Conservation (phyloP, 2,888 invertebrate genomes). For the Rhodophaea formosa region DNA sequence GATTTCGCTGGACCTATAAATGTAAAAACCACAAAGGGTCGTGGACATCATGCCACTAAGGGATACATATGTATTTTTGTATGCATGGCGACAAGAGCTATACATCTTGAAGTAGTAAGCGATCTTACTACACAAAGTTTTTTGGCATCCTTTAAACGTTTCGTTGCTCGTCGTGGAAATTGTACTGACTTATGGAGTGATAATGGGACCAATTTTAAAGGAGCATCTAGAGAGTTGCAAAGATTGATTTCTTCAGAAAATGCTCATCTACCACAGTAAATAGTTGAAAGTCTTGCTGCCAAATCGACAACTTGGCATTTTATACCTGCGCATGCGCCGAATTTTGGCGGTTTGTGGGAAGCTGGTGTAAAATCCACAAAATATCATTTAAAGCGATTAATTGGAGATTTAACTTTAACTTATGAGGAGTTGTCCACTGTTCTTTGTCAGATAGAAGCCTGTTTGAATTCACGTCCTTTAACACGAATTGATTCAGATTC, state of each 20-base stretch:
- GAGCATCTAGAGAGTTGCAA: slow-evolving; percentile 14
- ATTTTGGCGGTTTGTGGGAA: slow-evolving; percentile 22
- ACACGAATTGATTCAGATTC: not conserved
- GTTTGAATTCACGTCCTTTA: slow-evolving; percentile 9
- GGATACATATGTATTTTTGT: slow-evolving; percentile 21
- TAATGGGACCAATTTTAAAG: slow-evolving; percentile 30
- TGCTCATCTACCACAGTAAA: not conserved
- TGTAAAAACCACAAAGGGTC: slow-evolving; percentile 21
- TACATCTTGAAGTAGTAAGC: slow-evolving; percentile 38
- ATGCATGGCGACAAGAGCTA: slow-evolving; percentile 33
- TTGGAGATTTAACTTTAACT: not conserved
- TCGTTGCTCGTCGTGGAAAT: slow-evolving; percentile 28
- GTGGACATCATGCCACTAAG: slow-evolving; percentile 23
- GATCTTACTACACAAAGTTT: slow-evolving; percentile 36
- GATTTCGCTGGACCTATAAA: slow-evolving; percentile 29
- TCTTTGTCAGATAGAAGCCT: slow-evolving; percentile 8
- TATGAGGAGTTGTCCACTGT: slow-evolving; percentile 1
- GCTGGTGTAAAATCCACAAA: slow-evolving; percentile 18
- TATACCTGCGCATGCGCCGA: slow-evolving; percentile 18
- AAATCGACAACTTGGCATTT: slow-evolving; percentile 21
- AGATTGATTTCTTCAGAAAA: not conserved
- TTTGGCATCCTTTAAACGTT: slow-evolving; percentile 29
- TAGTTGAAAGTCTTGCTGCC: slow-evolving; percentile 11
- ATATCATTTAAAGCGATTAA: not conserved
- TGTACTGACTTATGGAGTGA: slow-evolving; percentile 31